These are phyloP conservation scores for Platygyra sinensis DNA, from an alignment of 64 coral and sea anemone species.

Conservation along the genomic window DNA sequence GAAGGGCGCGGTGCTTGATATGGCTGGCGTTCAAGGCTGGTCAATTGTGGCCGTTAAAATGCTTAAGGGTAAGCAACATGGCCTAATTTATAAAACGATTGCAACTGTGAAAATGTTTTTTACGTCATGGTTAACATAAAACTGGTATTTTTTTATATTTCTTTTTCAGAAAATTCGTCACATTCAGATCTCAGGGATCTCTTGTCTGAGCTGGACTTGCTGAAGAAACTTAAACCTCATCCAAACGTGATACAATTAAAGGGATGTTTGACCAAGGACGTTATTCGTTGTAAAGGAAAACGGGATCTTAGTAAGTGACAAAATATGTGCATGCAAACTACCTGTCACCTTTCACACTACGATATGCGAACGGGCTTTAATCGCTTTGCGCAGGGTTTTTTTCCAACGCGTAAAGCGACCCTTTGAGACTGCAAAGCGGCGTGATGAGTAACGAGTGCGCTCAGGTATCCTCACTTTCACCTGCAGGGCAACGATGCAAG, in stretches of 20 bases:
- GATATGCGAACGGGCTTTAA: too few species aligned
- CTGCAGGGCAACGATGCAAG: too few species aligned
- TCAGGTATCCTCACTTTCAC: too few species aligned
- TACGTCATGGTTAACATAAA: too few species aligned
- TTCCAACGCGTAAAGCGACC: too few species aligned
- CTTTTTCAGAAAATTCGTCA: slow-evolving; percentile 14
- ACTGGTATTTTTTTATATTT: background rate
- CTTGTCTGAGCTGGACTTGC: slow-evolving; percentile 37
- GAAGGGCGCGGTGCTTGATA: background rate
- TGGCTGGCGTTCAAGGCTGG: background rate
- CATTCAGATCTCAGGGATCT: slow-evolving; percentile 20
- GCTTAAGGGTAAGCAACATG: background rate
- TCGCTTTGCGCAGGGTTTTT: too few species aligned
- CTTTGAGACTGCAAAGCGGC: too few species aligned
- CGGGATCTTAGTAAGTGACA: background rate
- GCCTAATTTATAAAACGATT: too few species aligned
- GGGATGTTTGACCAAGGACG: slow-evolving; percentile 34
- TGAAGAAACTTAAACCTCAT: slow-evolving; percentile 62
- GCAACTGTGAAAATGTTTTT: too few species aligned
- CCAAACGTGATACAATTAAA: slow-evolving; percentile 35
- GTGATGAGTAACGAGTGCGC: too few species aligned
- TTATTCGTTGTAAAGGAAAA: background rate
- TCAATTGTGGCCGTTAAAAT: background rate
- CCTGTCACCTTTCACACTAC: too few species aligned
- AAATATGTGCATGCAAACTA: too few species aligned